These are phyloP conservation scores for Drosophila murphyi DNA, from an alignment of 1,140 invertebrate genomes.

Conservation along the genomic window DNA sequence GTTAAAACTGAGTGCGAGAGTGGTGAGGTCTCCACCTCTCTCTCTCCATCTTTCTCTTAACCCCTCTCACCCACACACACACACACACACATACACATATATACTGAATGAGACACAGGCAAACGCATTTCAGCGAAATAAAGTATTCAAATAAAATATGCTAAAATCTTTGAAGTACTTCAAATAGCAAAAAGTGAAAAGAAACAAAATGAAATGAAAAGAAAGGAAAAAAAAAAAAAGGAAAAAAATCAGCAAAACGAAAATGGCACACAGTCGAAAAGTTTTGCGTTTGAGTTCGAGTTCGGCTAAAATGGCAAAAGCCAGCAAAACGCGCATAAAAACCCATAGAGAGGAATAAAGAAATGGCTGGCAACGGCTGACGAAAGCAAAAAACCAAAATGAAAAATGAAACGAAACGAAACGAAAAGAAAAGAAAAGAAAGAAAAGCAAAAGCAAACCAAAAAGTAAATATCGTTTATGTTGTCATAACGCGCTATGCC, in stretches of 20 bases:
- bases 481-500: constrained; percentile 81
- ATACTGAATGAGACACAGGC: constrained; percentile 32
- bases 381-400: constrained; percentile 53
- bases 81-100: constrained; percentile 24
- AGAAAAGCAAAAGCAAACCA: constrained; percentile 51
- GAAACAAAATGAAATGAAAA: constrained; percentile 53
- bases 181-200: constrained; percentile 73
- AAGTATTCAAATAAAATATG: constrained; percentile 84
- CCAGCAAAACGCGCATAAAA: constrained; percentile 41
- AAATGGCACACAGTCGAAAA: constrained; percentile 63
- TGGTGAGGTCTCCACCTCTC: constrained; percentile 44
- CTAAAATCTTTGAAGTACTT: constrained; percentile 83
- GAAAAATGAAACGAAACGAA: constrained; percentile 35
- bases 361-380: constrained; percentile 26
- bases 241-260: constrained; percentile 31
- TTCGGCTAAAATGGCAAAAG: constrained; percentile 49
- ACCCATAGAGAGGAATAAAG: constrained; percentile 32
- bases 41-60: background rate
- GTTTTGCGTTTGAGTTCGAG: constrained; percentile 51
- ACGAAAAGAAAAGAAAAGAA: constrained; percentile 42
- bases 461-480: constrained; percentile 83
- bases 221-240: constrained; percentile 40
- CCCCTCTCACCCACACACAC: constrained; percentile 3
- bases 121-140: constrained; percentile 76
- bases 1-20: constrained; percentile 54